A percentile compares a stretch with the other conserved stretches of the same genome.
Conservation (phyloP, 2,113 vertebrate species). For the Larimichthys crocea region DNA sequence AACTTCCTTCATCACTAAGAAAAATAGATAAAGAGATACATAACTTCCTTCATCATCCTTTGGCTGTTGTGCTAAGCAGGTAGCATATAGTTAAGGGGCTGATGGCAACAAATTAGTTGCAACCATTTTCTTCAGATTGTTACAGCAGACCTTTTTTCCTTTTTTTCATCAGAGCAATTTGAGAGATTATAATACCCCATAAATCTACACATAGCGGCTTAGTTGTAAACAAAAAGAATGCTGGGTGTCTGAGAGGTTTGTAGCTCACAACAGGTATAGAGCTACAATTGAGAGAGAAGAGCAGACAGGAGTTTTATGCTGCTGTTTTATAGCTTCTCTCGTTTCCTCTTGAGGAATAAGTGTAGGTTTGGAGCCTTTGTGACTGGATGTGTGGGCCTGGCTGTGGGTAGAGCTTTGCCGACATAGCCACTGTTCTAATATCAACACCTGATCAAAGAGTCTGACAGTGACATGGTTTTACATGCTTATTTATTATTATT, state of each 20-base stretch:
- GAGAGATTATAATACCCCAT: not conserved
- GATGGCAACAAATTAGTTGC: not conserved
- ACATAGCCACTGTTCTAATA: constrained; percentile 5
- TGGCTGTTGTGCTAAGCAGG: not conserved
- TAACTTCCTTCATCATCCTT: not conserved
- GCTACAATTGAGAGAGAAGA: not conserved
- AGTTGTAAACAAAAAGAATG: not conserved
- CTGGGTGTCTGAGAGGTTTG: not conserved
- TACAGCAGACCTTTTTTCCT: not conserved
- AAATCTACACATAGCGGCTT: not conserved
- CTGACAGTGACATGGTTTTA: not conserved
- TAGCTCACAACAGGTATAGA: not conserved
- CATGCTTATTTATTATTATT: too few relatives aligned
- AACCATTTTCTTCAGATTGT: too few relatives aligned
- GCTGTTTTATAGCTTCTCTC: not conserved
- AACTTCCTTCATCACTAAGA: not conserved
- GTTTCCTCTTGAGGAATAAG: not conserved
- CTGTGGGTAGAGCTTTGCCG: not conserved
- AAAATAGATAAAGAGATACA: not conserved
- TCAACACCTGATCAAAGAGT: not conserved
- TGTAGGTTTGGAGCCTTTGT: not conserved
- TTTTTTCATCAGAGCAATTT: not conserved
- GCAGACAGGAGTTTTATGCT: not conserved
- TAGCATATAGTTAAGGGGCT: not conserved
- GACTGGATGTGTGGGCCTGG: not conserved